A percentile compares a stretch with the other conserved stretches of the same genome.
Evolutionary conservation across 2,797 vertebrate species (phyloP).

Genomic region (Anguilla obscura): DNA sequence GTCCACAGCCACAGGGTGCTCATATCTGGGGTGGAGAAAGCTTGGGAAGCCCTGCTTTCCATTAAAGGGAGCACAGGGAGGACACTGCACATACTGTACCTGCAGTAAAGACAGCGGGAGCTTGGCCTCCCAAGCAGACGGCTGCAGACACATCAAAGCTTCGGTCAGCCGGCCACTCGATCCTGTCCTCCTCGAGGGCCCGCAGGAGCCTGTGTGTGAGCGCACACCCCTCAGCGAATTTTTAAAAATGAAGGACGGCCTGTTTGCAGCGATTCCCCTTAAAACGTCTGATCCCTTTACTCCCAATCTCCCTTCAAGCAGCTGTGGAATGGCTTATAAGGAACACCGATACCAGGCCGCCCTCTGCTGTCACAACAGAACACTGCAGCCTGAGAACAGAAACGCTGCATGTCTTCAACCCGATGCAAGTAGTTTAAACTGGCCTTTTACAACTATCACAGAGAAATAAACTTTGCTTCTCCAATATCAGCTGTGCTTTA

Average conservation of each 20-base stretch:
- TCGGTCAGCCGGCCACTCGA: background rate
- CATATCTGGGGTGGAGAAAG: too few species aligned
- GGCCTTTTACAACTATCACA: too few species aligned
- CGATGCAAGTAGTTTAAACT: too few species aligned
- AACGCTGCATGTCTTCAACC: background rate
- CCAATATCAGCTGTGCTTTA: too few species aligned
- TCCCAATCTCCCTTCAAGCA: background rate
- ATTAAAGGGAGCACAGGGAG: background rate
- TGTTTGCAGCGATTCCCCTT: background rate
- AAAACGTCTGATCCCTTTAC: background rate
- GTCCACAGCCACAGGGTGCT: too few species aligned
- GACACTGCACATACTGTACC: background rate
- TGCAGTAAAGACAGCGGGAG: too few species aligned
- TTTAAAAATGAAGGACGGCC: background rate
- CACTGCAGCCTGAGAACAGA: background rate
- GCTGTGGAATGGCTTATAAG: background rate
- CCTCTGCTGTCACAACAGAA: background rate
- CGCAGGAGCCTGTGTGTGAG: background rate
- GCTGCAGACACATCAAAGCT: background rate
- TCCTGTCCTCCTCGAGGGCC: background rate
- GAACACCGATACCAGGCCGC: background rate
- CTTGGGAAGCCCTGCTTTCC: too few species aligned
- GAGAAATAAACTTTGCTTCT: too few species aligned
- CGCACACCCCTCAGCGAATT: too few species aligned
- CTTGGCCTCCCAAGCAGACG: background rate